Conservation (phyloP, 2,797 vertebrate genomes). For the Hirundo rustica region DNA sequence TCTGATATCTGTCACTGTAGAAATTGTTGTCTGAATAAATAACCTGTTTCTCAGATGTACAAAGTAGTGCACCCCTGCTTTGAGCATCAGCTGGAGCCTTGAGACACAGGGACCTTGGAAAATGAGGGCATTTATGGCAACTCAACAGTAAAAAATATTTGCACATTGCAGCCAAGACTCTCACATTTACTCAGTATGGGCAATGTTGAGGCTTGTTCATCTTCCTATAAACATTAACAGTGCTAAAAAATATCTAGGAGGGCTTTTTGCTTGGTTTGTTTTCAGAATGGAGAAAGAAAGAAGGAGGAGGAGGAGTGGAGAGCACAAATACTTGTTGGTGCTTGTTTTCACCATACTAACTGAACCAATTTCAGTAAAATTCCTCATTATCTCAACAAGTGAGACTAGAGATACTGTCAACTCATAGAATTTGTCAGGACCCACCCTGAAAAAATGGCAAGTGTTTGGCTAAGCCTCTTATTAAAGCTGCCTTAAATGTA, state of each 20-base stretch:
- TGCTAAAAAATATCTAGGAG: background rate
- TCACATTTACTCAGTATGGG: background rate
- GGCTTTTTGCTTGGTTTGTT: background rate
- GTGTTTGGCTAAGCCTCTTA: background rate
- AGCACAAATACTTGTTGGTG: background rate
- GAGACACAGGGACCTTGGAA: background rate
- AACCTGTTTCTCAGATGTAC: background rate
- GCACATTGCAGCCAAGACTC: background rate
- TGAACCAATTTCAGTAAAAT: background rate
- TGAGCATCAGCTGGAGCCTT: background rate
- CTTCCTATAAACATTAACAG: background rate
- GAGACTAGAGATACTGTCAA: background rate
- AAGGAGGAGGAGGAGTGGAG: background rate
- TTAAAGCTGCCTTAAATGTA: background rate
- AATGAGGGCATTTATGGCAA: background rate
- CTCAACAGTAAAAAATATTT: background rate
- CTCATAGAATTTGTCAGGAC: background rate
- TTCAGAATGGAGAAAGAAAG: background rate
- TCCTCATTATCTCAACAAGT: background rate
- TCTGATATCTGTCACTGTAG: background rate
- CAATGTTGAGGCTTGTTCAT: background rate
- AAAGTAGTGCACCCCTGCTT: background rate
- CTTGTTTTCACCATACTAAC: background rate
- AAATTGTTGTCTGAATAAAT: background rate
- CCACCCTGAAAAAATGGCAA: background rate